These are phyloP conservation scores for Entelurus aequoreus DNA, from an alignment of 2,113 vertebrate species.

Conservation along the genomic window DNA sequence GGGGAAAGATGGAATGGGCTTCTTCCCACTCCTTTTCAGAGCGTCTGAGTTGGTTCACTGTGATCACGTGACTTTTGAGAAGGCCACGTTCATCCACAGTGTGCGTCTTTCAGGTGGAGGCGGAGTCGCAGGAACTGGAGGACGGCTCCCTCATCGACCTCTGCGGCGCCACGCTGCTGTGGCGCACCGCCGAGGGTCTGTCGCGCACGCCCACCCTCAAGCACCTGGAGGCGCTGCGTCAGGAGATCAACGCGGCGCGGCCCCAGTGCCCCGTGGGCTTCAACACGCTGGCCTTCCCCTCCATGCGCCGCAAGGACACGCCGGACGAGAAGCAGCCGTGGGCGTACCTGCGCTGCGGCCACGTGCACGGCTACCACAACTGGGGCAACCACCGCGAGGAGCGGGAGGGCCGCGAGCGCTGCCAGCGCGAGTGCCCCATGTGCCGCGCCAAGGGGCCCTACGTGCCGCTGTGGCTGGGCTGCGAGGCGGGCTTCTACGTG, in stretches of 20 bases:
- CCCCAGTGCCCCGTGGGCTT: constrained; percentile 98
- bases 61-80: too few species aligned
- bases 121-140: constrained; percentile 90
- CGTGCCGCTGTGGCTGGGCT: constrained; percentile 95
- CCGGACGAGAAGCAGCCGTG: constrained; percentile 97
- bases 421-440: constrained; percentile 95
- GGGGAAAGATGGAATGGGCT: too few species aligned
- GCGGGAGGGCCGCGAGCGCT: constrained; percentile 80
- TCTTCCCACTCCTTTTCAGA: too few species aligned
- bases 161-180: constrained; percentile 91
- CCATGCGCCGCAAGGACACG: constrained; percentile 95
- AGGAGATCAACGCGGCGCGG: constrained; percentile 94
- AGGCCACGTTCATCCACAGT: neutral
- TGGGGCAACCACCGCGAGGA: constrained; percentile 87
- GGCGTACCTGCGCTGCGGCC: constrained; percentile 96
- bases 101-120: constrained; percentile 80
- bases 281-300: constrained; percentile 98
- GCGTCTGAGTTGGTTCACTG: too few species aligned
- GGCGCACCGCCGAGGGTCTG: constrained; percentile 95
- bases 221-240: constrained; percentile 93
- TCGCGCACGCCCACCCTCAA: constrained; percentile 91
- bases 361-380: constrained; percentile 96
- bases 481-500: constrained; percentile 95
- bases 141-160: constrained; percentile 95
- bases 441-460: constrained; percentile 93